phyloP scores from a whole-genome alignment of 2,888 invertebrate genomes.

The Dastarcus helophoroides region DNA sequence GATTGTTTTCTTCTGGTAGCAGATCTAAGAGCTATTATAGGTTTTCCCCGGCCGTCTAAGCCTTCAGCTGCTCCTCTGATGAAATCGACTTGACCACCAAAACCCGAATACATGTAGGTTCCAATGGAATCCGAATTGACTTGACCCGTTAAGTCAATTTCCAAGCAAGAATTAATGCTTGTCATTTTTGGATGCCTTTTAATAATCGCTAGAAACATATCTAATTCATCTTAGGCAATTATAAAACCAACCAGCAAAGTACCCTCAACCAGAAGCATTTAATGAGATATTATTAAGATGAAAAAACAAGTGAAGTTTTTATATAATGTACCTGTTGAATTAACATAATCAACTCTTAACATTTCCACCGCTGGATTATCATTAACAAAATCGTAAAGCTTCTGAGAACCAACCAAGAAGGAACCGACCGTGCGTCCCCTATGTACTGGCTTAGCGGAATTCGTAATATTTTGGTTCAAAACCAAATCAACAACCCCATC shows the following conservation, averaged over 20 bases:
- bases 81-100: slow-evolving; percentile 92
- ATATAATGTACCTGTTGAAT: slow-evolving; percentile 63
- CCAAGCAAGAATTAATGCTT: slow-evolving; percentile 93
- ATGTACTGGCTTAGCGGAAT: slow-evolving; percentile 69
- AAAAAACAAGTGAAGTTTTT: too few relatives aligned
- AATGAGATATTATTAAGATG: neutral
- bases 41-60: slow-evolving; percentile 75
- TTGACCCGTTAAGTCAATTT: slow-evolving; percentile 90
- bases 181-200: slow-evolving; percentile 83
- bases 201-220: slow-evolving; percentile 61
- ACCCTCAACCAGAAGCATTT: neutral
- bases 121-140: slow-evolving; percentile 90
- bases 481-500: slow-evolving; percentile 86
- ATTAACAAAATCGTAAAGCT: slow-evolving; percentile 84
- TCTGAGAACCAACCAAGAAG: slow-evolving; percentile 79
- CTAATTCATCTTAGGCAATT: too few relatives aligned
- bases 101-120: slow-evolving; percentile 64
- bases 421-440: slow-evolving; percentile 86
- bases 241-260: slow-evolving; percentile 2
- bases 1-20: slow-evolving; percentile 62
- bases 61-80: slow-evolving; percentile 81
- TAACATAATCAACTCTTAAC: slow-evolving; percentile 80
- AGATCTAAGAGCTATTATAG: slow-evolving; percentile 84
- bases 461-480: slow-evolving; percentile 76
- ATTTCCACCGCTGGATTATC: slow-evolving; percentile 90